These are phyloP conservation scores for Cotesia glomerata DNA, from an alignment of 1,140 invertebrate genomes.

Conservation along the genomic window DNA sequence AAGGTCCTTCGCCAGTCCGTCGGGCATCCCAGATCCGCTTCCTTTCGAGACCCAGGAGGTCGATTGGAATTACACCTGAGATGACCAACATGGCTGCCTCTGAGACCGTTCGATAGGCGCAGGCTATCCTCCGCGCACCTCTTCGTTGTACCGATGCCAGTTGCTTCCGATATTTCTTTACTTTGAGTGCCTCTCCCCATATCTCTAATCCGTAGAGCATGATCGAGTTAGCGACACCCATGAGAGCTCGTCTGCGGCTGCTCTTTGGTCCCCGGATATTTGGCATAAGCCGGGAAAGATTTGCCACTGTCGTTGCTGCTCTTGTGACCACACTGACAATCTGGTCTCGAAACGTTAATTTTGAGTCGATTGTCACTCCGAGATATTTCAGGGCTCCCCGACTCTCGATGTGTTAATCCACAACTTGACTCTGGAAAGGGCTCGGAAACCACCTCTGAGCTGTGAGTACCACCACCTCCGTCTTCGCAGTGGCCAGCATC, in stretches of 20 bases:
- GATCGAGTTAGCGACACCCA: constrained; percentile 32
- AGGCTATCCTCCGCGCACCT: not conserved
- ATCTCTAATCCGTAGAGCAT: constrained; percentile 14
- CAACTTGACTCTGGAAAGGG: not conserved
- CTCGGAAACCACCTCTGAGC: not conserved
- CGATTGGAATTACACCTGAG: constrained; percentile 32
- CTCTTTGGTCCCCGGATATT: constrained; percentile 38
- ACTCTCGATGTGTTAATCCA: constrained; percentile 7
- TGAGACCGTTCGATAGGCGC: constrained; percentile 16
- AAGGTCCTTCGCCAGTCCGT: constrained; percentile 21
- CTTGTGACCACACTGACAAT: constrained; percentile 23
- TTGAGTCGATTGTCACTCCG: constrained; percentile 32
- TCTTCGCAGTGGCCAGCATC: constrained; percentile 7
- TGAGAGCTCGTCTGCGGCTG: constrained; percentile 32
- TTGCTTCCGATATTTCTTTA: constrained; percentile 26
- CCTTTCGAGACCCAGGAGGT: not conserved
- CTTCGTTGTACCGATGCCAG: constrained; percentile 33
- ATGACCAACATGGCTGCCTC: constrained; percentile 5
- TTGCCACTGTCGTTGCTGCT: constrained; percentile 16
- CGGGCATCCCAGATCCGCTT: constrained; percentile 24
- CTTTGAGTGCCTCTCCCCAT: constrained; percentile 32
- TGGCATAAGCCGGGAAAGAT: constrained; percentile 37
- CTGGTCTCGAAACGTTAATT: constrained; percentile 31
- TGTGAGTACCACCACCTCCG: constrained; percentile 28
- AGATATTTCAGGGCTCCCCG: constrained; percentile 30